phyloP scores from a whole-genome alignment of 2,888 invertebrate genomes.

The Lepas anatifera region DNA sequence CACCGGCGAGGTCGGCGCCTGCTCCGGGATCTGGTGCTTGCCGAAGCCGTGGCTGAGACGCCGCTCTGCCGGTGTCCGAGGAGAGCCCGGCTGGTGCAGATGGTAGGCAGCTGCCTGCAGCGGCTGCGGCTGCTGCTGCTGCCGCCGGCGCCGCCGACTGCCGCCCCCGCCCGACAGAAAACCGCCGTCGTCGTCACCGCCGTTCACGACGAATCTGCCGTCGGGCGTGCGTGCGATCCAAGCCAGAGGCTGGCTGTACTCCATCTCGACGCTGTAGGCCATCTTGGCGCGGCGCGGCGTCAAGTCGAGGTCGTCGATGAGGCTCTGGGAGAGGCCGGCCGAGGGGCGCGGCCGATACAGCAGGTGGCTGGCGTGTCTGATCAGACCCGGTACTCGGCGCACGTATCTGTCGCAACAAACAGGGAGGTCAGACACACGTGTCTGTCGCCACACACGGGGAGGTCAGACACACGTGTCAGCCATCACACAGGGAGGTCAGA shows the following conservation, averaged over 20 bases:
- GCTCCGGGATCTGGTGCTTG: slow-evolving; percentile 22
- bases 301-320: background rate
- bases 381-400: slow-evolving; percentile 18
- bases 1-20: background rate
- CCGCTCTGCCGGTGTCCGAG: background rate
- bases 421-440: too few species aligned
- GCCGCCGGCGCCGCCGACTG: slow-evolving; percentile 19
- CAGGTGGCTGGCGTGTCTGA: background rate
- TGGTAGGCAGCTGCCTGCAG: slow-evolving; percentile 4
- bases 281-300: slow-evolving; percentile 8
- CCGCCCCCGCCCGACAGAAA: slow-evolving; percentile 27
- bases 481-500: too few species aligned
- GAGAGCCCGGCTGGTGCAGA: background rate
- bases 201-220: slow-evolving; percentile 54
- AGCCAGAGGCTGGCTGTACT: slow-evolving; percentile 39
- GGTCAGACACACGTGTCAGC: too few species aligned
- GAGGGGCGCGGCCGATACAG: slow-evolving; percentile 10
- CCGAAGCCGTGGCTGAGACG: slow-evolving; percentile 20
- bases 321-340: slow-evolving; percentile 16
- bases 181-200: slow-evolving; percentile 36
- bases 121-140: slow-evolving; percentile 13
- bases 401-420: slow-evolving; percentile 16
- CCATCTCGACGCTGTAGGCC: slow-evolving; percentile 21
- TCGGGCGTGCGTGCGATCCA: slow-evolving; percentile 60
- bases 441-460: too few species aligned